Evolutionary conservation across 2,113 vertebrate genomes (phyloP), one percentile per base, ranked within the genome.

Genomic region (Rhinolophus ferrumequinum): DNA sequence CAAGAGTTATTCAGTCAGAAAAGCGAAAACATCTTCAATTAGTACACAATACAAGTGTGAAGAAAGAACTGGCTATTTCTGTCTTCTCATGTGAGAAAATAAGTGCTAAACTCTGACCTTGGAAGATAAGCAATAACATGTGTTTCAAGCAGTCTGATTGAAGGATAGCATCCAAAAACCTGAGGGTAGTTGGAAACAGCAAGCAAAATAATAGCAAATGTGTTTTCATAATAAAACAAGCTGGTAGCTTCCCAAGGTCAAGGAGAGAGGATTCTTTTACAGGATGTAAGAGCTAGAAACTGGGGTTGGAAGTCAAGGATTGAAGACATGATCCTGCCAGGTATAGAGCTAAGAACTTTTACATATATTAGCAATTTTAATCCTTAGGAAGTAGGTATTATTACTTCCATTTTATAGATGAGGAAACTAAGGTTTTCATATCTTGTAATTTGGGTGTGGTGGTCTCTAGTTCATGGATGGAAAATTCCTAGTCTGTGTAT

Each of bases 151-250:
- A 81, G 92, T 28, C 67, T 89, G 90, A 93, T 19, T 44, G 44
- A 92, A 94, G 84, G 60, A 67, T 30, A 3, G 47, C 60, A 54
- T 94, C 85, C 80, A 67, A 73, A 77, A 70, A 75, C 80, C 80
- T 21, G 38, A 18, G 69, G 66, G 70, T 73, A 16, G 35, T n/a
- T 96, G 94, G 94, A 94, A 92, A 75, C 47, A 47, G 60, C 41
- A 81, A 70, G 35, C 33, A 92, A 90, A 92, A 90, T 41, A 88
- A 93, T 41, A 77, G 60, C 83, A 89, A 97, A 94, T 62, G 76
- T 84, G 93, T 92, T 96, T 88, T 94, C 91, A 92, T 70, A 97
- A 91, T 90, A 90, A 83, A 96, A 41, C 26, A 72, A 64, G 28
- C 50, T 95, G 92, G 90, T 93, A 24, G 47, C 72, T 76, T 87